Percentiles rank a stretch among this genome's conserved stretches.
Conservation (phyloP, 2,888 invertebrate species). For the Troides aeacus region DNA sequence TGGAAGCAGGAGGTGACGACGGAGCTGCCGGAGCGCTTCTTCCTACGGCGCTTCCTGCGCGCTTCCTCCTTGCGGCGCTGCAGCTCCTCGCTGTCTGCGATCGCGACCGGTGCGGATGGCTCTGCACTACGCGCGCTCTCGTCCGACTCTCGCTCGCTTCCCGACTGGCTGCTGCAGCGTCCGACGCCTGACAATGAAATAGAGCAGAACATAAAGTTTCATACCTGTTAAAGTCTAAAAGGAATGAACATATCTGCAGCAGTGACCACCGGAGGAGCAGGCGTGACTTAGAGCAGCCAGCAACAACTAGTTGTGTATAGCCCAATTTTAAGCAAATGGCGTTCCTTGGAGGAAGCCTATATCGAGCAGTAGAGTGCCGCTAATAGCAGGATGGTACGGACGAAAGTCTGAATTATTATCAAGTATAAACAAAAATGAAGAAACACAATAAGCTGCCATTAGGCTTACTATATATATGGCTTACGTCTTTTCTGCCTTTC, state of each 20-base stretch:
- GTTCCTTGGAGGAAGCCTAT: no score
- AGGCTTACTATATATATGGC: neutral
- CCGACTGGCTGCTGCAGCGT: constrained; percentile 78
- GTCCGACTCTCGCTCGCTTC: constrained; percentile 76
- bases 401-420: neutral
- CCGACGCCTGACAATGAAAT: constrained; percentile 65
- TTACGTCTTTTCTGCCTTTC: neutral
- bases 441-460: neutral
- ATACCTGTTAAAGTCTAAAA: no score
- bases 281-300: no score
- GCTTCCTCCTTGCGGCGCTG: constrained; percentile 92
- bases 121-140: constrained; percentile 66
- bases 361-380: no score
- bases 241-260: no score
- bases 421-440: neutral
- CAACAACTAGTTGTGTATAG: no score
- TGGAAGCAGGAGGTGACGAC: constrained; percentile 94
- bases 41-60: constrained; percentile 91
- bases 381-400: no score
- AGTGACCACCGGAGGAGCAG: no score
- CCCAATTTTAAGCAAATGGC: no score
- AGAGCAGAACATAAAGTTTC: neutral
- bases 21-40: constrained; percentile 93
- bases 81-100: constrained; percentile 82
- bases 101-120: constrained; percentile 79